Evolutionary conservation across 2,797 vertebrate genomes (phyloP).

Genomic region (Mormyrus proboscirostris): DNA sequence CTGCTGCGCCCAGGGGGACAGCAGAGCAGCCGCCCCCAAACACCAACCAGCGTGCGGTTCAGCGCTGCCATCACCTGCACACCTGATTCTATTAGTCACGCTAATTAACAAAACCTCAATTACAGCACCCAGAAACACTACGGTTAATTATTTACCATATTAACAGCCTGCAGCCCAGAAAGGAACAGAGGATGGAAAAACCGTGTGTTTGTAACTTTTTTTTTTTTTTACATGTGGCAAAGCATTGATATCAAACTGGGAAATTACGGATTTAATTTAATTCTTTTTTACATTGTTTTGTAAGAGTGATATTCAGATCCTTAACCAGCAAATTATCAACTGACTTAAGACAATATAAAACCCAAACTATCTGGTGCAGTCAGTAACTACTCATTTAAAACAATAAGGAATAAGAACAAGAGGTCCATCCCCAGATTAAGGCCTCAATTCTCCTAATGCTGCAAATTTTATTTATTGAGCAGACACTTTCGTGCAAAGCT

Average conservation of each 20-base stretch:
- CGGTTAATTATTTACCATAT: neutral
- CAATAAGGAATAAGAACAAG: neutral
- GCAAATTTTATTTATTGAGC: neutral
- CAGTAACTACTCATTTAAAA: neutral
- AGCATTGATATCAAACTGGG: neutral
- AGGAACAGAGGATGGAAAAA: neutral
- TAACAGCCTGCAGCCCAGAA: neutral
- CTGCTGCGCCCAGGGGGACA: neutral
- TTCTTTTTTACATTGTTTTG: no score
- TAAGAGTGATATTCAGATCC: neutral
- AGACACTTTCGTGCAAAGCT: neutral
- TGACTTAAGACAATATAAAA: neutral
- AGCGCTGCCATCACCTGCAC: neutral
- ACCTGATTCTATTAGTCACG: constrained; percentile 7
- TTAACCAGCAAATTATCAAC: neutral
- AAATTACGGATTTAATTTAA: neutral
- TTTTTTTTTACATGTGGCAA: neutral
- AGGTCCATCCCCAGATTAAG: neutral
- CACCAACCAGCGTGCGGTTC: neutral
- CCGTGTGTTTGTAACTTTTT: neutral
- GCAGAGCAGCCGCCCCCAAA: neutral
- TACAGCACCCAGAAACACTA: neutral
- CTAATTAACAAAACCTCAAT: neutral
- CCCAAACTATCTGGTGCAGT: neutral
- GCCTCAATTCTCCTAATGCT: neutral